phyloP scores from a whole-genome alignment of 1,140 invertebrate genomes.

The Anoplophora glabripennis region DNA sequence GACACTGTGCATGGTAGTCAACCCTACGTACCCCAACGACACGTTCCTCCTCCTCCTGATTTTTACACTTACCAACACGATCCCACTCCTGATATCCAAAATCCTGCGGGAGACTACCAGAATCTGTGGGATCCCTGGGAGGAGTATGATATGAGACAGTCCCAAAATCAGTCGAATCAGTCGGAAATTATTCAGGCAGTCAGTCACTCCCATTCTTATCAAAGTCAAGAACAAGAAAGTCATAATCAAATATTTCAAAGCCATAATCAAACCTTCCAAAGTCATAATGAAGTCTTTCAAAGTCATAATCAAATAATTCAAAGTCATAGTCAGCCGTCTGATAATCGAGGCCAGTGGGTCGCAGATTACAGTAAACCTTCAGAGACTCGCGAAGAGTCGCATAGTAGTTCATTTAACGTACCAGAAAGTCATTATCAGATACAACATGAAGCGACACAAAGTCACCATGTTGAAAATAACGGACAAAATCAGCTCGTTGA shows the following conservation, averaged over 20 bases:
- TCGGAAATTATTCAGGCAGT: neutral
- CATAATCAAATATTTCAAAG: neutral
- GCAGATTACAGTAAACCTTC: no score
- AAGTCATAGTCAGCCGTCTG: no score
- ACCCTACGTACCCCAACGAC: slow-evolving; percentile 25
- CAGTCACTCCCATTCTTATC: slow-evolving; percentile 8
- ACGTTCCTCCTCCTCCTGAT: slow-evolving; percentile 15
- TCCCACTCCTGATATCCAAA: slow-evolving; percentile 2
- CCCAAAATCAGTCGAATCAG: slow-evolving; percentile 12
- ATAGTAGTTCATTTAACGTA: neutral
- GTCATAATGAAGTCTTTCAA: neutral
- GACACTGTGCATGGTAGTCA: slow-evolving; percentile 30
- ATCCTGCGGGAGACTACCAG: slow-evolving; percentile 29
- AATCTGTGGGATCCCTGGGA: slow-evolving; percentile 55
- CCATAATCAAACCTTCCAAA: neutral
- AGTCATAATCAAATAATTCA: neutral
- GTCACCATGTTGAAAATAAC: slow-evolving; percentile 1
- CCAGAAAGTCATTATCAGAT: neutral
- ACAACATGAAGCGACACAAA: neutral
- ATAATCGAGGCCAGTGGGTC: no score
- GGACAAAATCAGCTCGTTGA: slow-evolving; percentile 29
- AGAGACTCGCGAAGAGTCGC: no score
- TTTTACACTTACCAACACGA: slow-evolving; percentile 8
- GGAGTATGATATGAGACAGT: slow-evolving; percentile 51
- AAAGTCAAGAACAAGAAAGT: slow-evolving; percentile 4